These are phyloP conservation scores for Diorhabda carinulata DNA, from an alignment of 1,140 invertebrate genomes.

Conservation along the genomic window DNA sequence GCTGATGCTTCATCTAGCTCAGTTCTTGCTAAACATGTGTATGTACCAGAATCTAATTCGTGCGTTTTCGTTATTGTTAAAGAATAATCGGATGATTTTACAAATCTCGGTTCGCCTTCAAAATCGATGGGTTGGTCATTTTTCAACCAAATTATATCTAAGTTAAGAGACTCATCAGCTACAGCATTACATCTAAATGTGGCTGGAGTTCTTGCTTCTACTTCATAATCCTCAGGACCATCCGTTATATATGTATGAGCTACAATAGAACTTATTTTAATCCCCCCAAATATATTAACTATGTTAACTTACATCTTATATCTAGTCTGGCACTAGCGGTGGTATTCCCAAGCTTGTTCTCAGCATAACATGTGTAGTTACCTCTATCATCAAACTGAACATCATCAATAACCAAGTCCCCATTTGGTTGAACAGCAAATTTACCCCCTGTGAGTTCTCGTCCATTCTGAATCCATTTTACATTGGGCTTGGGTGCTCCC, in stretches of 20 bases:
- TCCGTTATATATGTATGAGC: slow-evolving; percentile 81
- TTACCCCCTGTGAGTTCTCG: slow-evolving; percentile 80
- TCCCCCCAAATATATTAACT: not conserved
- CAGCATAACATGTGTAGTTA: slow-evolving; percentile 85
- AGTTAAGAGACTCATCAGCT: slow-evolving; percentile 71
- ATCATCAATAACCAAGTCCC: slow-evolving; percentile 81
- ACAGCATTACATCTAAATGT: slow-evolving; percentile 93
- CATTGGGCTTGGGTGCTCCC: slow-evolving; percentile 88
- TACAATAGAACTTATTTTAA: slow-evolving; percentile 38
- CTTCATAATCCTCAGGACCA: slow-evolving; percentile 85
- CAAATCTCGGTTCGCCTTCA: slow-evolving; percentile 77
- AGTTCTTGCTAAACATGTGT: slow-evolving; percentile 93
- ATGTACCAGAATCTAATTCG: slow-evolving; percentile 90
- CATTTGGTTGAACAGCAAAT: slow-evolving; percentile 66
- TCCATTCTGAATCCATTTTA: slow-evolving; percentile 88
- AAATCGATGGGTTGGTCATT: slow-evolving; percentile 85
- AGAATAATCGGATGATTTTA: slow-evolving; percentile 83
- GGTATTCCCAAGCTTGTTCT: slow-evolving; percentile 86
- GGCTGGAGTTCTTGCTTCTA: slow-evolving; percentile 80
- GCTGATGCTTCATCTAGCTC: slow-evolving; percentile 79
- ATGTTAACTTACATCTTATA: slow-evolving; percentile 68
- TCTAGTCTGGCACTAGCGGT: slow-evolving; percentile 70
- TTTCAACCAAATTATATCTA: slow-evolving; percentile 85
- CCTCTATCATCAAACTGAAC: slow-evolving; percentile 83
- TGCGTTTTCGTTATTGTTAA: slow-evolving; percentile 90